A percentile compares a stretch with the other conserved stretches of the same genome.
phyloP scores from a whole-genome alignment of 2,888 invertebrate genomes.

The Charanyca ferruginea region DNA sequence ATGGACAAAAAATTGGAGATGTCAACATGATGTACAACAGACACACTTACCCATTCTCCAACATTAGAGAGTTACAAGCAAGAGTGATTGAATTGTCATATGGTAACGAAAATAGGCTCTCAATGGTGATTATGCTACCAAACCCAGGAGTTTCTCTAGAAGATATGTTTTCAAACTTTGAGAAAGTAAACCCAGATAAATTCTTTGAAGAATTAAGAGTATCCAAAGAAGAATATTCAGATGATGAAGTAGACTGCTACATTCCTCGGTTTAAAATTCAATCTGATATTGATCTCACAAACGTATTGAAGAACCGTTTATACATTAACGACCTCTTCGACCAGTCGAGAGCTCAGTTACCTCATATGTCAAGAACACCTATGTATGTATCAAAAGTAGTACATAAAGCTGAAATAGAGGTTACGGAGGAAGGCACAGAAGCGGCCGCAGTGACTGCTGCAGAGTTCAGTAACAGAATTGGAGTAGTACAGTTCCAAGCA shows the following conservation, averaged over 20 bases:
- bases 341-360: conserved; percentile 72
- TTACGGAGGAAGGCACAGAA: conserved; percentile 94
- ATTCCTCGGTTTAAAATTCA: conserved; percentile 92
- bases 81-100: conserved; percentile 93
- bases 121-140: conserved; percentile 93
- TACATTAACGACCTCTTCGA: conserved; percentile 92
- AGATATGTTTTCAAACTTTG: conserved; percentile 89
- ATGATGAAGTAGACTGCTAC: conserved; percentile 92
- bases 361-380: conserved; percentile 87
- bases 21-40: conserved; percentile 95
- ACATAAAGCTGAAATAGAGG: conserved; percentile 94
- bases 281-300: conserved; percentile 90
- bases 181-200: conserved; percentile 81
- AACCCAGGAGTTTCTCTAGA: conserved; percentile 88
- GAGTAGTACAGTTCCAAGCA: conserved; percentile 91
- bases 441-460: conserved; percentile 92
- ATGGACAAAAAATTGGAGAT: conserved; percentile 86
- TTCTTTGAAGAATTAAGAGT: conserved; percentile 88
- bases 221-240: conserved; percentile 88
- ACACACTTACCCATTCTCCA: conserved; percentile 91
- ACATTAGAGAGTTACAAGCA: conserved; percentile 90
- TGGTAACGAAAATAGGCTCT: conserved; percentile 88
- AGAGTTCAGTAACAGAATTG: conserved; percentile 88
- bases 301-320: conserved; percentile 82
- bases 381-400: conserved; percentile 91